A percentile compares a stretch with the other conserved stretches of the same genome.
Evolutionary conservation across 2,113 vertebrate genomes (phyloP).

Genomic region (Tapirus terrestris): DNA sequence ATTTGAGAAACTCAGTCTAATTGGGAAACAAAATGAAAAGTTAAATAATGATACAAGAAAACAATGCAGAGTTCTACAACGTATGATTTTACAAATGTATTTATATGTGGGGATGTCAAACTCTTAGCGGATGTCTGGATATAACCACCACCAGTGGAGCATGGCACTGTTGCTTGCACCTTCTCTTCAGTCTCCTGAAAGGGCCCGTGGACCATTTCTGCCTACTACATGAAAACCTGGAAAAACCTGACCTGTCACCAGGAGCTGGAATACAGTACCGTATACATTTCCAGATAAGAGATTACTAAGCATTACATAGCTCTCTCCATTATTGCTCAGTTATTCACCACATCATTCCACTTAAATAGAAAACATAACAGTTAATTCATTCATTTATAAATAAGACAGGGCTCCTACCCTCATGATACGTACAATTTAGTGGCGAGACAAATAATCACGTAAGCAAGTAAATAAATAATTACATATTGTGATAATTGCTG

Average conservation of each 20-base stretch:
- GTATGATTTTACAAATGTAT: background rate
- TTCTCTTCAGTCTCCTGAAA: background rate
- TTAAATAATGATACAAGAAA: background rate
- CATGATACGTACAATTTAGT: background rate
- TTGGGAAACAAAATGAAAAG: constrained; percentile 1
- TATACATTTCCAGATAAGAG: background rate
- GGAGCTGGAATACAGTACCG: background rate
- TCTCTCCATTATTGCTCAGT: background rate
- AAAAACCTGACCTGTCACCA: background rate
- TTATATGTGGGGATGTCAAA: background rate
- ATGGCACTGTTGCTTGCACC: background rate
- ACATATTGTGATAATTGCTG: background rate
- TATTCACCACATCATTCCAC: background rate
- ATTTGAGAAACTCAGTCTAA: background rate
- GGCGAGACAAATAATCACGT: background rate
- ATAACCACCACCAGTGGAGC: background rate
- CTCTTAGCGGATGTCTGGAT: background rate
- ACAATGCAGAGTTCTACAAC: background rate
- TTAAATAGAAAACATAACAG: background rate
- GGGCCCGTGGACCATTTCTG: background rate
- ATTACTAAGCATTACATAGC: background rate
- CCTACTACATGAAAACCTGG: background rate
- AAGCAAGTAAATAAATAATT: background rate
- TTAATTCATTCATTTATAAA: background rate
- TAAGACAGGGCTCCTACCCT: background rate